These are phyloP conservation scores for Ethmia dodecea DNA, from an alignment of 2,888 invertebrate species.

Conservation along the genomic window DNA sequence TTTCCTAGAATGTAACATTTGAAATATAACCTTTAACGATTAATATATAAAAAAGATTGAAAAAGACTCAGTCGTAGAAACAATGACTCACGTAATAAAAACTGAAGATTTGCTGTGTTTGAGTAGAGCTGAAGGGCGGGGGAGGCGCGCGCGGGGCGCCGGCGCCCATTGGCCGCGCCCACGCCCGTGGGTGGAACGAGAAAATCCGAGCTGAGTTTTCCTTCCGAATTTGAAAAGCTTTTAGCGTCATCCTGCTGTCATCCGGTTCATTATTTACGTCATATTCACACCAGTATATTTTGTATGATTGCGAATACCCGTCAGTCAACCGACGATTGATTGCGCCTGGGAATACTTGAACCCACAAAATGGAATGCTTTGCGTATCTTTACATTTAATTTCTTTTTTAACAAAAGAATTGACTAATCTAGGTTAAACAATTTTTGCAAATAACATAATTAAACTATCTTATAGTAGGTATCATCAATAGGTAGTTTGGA, in stretches of 20 bases:
- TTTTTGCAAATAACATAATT: no score
- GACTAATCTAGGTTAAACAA: no score
- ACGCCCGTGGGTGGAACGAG: slow-evolving; percentile 57
- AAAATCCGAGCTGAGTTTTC: slow-evolving; percentile 58
- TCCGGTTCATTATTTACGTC: slow-evolving; percentile 42
- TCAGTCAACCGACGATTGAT: slow-evolving; percentile 48
- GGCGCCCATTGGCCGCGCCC: slow-evolving; percentile 71
- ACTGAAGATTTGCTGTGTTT: slow-evolving; percentile 26
- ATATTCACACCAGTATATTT: slow-evolving; percentile 31
- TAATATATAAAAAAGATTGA: no score
- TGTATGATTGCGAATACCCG: slow-evolving; percentile 37
- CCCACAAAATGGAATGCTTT: slow-evolving; percentile 13
- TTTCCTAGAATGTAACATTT: no score
- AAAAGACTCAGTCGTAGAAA: slow-evolving; percentile 4
- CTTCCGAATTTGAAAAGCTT: slow-evolving; percentile 65
- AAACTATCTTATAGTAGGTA: no score
- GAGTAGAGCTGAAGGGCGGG: slow-evolving; percentile 34
- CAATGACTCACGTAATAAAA: slow-evolving; percentile 10
- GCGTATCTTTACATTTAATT: no score
- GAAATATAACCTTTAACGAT: no score
- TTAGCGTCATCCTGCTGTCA: slow-evolving; percentile 63
- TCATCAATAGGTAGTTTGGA: no score
- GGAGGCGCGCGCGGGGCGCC: slow-evolving; percentile 14
- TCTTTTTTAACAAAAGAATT: no score
- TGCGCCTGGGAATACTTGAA: slow-evolving; percentile 36